Base-by-base conservation (phyloP, 2,113 vertebrate genomes). In the Excalfactoria chinensis region DNA sequence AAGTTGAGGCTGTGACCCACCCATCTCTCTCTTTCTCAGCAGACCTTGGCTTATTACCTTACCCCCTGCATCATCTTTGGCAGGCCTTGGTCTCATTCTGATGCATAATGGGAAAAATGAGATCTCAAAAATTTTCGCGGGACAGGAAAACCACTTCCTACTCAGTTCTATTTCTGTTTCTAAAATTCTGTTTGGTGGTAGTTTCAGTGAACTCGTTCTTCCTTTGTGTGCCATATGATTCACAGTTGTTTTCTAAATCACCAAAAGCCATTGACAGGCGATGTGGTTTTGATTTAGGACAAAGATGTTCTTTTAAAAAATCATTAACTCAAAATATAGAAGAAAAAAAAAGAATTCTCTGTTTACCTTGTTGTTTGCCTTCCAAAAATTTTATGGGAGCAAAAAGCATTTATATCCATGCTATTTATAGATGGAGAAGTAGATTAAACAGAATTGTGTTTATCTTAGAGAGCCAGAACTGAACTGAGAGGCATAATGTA, bases 81-180 rank as follows among this genome's bases (percentile, higher is more conserved):
- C 7, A 1, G 35, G 11, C 44, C 20, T 66, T 96, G 53, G 13
- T 30, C 67, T 77, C 28, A 25, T 86, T 93, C 55, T 71, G 75
- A 73, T 49, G 35, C 72, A 48, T 37, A 95, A 84, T 18, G 79
- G 83, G 64, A 86, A 72, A 88, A 94, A 84, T 0, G 15, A 94
- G 73, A 96, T 94, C 96, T 94, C 72, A 16, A 90, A 86, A 96
- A 88, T 88, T 93, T 96, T 84, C 20, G 21, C 16, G 41, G 92
- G 93, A 77, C 95, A 95, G 95, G 96, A 95, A 96, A 96, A 96
- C 96, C 96, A 96, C 96, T 96, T 96, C 96, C 96, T 96, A 95
- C 79, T 43, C 76, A 53, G 66, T 93, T 93, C 93, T 94, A 95
- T 95, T 95, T 95, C 88, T 96, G 87, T 88, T 95, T 92, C 88